These are phyloP conservation scores for Polyploca ridens DNA, from an alignment of 2,888 invertebrate genomes.

Conservation along the genomic window DNA sequence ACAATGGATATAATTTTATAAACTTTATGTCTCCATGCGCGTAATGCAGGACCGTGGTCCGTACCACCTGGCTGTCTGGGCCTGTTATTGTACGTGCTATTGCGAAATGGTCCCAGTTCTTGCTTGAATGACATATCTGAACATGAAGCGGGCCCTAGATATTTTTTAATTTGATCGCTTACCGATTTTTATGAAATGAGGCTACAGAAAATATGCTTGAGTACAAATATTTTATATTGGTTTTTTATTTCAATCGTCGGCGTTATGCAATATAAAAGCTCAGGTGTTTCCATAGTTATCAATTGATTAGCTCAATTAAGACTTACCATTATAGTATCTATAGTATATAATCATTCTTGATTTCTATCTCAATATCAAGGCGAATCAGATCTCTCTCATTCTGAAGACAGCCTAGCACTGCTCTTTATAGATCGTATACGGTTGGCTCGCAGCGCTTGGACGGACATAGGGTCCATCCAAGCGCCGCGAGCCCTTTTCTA, in stretches of 20 bases:
- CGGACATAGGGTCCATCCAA: constrained; percentile 10
- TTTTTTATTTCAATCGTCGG: not conserved
- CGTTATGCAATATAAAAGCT: not conserved
- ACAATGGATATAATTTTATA: not conserved
- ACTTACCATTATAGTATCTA: too few species aligned
- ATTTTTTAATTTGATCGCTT: not conserved
- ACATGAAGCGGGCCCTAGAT: not conserved
- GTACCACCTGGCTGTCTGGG: constrained; percentile 5
- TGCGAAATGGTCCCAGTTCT: constrained; percentile 6
- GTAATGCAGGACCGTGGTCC: not conserved
- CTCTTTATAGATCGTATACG: not conserved
- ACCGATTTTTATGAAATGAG: not conserved
- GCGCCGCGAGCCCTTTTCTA: constrained; percentile 35
- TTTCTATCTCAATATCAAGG: not conserved
- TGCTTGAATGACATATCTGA: constrained; percentile 2
- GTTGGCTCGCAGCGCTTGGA: constrained; percentile 6
- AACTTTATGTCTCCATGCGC: not conserved
- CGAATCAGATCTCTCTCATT: not conserved
- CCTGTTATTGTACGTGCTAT: not conserved
- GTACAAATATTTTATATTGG: not conserved
- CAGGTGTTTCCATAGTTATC: not conserved
- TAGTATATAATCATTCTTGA: too few species aligned
- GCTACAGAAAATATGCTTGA: not conserved
- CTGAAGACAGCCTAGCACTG: not conserved
- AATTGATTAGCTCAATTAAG: not conserved